Conservation (phyloP, 2,888 invertebrate species). For the Rhopalosiphum nymphaeae region DNA sequence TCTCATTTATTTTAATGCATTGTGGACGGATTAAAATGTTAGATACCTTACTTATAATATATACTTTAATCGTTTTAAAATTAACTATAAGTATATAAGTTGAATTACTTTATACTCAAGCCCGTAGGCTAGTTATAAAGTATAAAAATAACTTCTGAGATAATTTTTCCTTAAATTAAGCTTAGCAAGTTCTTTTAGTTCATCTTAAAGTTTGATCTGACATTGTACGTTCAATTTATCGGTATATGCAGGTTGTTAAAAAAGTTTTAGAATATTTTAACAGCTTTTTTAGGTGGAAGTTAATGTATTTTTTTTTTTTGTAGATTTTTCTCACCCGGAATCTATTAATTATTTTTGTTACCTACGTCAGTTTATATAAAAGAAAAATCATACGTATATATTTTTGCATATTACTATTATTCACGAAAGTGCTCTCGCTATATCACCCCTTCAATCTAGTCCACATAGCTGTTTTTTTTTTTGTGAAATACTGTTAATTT, state of each 20-base stretch:
- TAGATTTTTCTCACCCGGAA: background rate
- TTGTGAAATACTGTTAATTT: no score
- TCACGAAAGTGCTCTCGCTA: no score
- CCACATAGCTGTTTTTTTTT: no score
- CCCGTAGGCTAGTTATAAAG: background rate
- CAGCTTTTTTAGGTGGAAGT: background rate
- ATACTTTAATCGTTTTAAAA: background rate
- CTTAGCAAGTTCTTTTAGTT: background rate
- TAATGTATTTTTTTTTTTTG: conserved; percentile 12
- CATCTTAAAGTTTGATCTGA: conserved; percentile 7
- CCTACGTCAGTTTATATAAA: background rate
- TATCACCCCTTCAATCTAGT: no score
- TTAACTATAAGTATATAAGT: background rate
- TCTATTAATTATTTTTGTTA: background rate
- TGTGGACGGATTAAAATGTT: background rate
- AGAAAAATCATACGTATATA: background rate
- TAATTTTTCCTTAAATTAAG: background rate
- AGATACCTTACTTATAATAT: background rate
- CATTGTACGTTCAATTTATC: background rate
- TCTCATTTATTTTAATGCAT: background rate
- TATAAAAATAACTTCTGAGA: background rate
- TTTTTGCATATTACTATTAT: background rate
- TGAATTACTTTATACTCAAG: background rate
- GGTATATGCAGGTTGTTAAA: background rate
- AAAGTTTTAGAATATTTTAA: background rate